Base-by-base conservation (phyloP, 2,113 vertebrate genomes). In the Gorsachius goisagi region DNA sequence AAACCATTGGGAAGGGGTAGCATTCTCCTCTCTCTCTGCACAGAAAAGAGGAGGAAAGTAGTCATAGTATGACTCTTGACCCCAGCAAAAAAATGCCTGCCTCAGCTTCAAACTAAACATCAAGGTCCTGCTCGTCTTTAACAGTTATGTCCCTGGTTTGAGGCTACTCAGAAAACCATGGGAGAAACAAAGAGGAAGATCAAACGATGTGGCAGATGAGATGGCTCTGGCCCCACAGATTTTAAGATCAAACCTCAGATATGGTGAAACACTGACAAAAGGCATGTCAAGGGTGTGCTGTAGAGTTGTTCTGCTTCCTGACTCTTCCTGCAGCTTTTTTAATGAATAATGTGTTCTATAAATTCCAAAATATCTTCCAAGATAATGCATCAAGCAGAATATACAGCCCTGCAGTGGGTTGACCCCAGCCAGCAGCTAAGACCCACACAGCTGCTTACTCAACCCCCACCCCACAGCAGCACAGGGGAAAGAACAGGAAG, bases 381-480 rank as follows among this genome's bases (percentile, higher is more conserved):
- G 7, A 28, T 7, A 62, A 47, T 9, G 5, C 21, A 74, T 20
- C 30, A 32, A 49, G 21, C 26, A 68, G n/a, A 75, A 87, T 9
- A 47, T 35, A 41, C 12, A 62, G 30, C 5, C 16, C 17, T 75
- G n/a, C 55, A n/a, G 53, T 41, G 20, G 20, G 37, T 1, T 47
- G 33, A 55, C 17, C 33, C 14, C 37, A 37, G 9, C 10, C 53
- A 62, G 47, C 50, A 58, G 27, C 28, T 63, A 26, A 68, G 71
- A 53, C 15, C 26, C 15, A 37, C 1, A 1, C 41, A 62, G 30
- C 9, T 0, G 0, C 27, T 72, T 11, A 24, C 9, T 49, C 20
- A 30, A 20, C 33, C 67, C 60, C 11, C 7, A 23, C 7, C 27
- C 27, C 26, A 19, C 44, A 71, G 20, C 26, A 63, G n/a, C n/a